Base-by-base conservation (phyloP, 1,140 invertebrate species). In the Drosophila neocordata region DNA sequence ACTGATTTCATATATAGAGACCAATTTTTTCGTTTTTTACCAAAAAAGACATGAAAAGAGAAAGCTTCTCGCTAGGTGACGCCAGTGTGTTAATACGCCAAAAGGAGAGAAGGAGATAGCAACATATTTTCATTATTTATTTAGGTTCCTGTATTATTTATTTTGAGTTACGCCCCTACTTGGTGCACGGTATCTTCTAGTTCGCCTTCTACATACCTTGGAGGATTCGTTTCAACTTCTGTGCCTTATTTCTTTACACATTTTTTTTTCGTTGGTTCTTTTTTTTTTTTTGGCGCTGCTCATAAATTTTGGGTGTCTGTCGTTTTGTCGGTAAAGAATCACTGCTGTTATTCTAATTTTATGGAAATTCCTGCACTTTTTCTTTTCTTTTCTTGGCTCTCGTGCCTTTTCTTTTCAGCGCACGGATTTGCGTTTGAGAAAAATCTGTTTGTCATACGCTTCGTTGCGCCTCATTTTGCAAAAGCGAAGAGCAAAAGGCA, bases 391-490 rank as follows among this genome's bases (percentile, higher is more conserved):
- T 52, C 61, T 60, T 65, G 41, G 57, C 63, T 41, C 37, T 7
- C 38, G 48, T 80, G 67, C 73, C 80, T 73, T 79, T 88, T 79
- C 79, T 79, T 79, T 77, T 83, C 75, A 74, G 78, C 69, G 82
- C 79, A 87, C 82, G 80, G 82, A 88, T 87, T 87, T 88, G 79
- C 81, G 83, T 88, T 88, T 83, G 84, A 84, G 83, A 88, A 88
- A 88, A 88, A 88, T 88, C 83, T 88, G 83, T 88, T 88, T 88
- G 83, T 88, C 83, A 88, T 89, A 79, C 84, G 84, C 83, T 88
- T 79, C 83, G 83, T 88, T 88, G 83, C 83, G 83, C 84, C 83
- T 88, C 79, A 88, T 88, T 88, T 88, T 88, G 84, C 73, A 87
- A 65, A 75, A 73, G 69, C 65, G 68, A 37, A 58, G 61, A 53